These are phyloP conservation scores for Andrena bucephala DNA, from an alignment of 2,888 invertebrate genomes.

Conservation along the genomic window DNA sequence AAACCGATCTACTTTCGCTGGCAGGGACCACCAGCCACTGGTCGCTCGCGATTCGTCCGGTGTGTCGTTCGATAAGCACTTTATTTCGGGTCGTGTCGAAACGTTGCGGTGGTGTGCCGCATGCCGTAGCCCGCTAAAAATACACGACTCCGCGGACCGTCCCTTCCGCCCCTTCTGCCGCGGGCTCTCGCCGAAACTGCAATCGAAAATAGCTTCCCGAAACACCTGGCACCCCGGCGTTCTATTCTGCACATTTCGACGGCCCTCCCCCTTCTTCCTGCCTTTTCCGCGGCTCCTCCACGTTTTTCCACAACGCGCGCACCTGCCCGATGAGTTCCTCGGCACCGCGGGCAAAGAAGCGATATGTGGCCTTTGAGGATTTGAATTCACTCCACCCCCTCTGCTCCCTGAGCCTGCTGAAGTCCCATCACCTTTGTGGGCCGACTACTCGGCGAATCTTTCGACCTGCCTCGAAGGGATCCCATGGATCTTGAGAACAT, in stretches of 20 bases:
- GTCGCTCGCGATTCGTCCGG: slow-evolving; percentile 27
- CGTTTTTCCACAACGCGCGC: slow-evolving; percentile 46
- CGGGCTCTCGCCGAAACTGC: slow-evolving; percentile 73
- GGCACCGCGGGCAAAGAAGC: no score
- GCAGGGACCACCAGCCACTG: slow-evolving; percentile 28
- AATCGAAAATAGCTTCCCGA: slow-evolving; percentile 77
- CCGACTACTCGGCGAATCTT: background rate
- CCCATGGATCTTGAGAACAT: background rate
- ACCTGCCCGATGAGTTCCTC: slow-evolving; percentile 56
- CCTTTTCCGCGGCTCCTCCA: background rate
- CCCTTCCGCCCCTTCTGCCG: slow-evolving; percentile 56
- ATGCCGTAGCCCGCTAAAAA: slow-evolving; percentile 81
- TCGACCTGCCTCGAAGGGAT: background rate
- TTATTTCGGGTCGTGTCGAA: slow-evolving; percentile 81
- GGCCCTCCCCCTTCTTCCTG: background rate
- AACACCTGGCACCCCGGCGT: slow-evolving; percentile 79
- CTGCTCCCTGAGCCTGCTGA: background rate
- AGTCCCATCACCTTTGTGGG: background rate
- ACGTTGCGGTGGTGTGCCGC: slow-evolving; percentile 79
- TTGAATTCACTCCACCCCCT: background rate
- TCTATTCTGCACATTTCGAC: slow-evolving; percentile 64
- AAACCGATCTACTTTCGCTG: slow-evolving; percentile 59
- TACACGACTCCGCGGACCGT: slow-evolving; percentile 71
- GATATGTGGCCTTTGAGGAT: background rate
- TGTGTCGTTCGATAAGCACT: slow-evolving; percentile 79